Conservation (phyloP, 1,140 invertebrate species). For the Bathynomus jamesi region DNA sequence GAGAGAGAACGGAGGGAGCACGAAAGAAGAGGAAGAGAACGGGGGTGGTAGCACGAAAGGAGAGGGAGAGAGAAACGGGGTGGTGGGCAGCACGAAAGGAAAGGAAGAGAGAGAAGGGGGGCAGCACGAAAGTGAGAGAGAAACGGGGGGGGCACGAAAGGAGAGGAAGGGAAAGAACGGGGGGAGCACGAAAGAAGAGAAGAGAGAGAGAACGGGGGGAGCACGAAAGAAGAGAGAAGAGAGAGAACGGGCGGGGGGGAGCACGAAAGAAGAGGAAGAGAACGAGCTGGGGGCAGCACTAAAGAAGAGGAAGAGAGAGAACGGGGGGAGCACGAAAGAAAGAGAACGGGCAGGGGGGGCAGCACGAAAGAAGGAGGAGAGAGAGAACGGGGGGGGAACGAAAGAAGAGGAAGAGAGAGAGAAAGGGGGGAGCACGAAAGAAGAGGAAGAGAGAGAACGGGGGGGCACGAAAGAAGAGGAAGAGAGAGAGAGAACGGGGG, state of each 20-base stretch:
- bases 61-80: background rate
- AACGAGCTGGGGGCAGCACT: background rate
- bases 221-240: background rate
- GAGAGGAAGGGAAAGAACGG: background rate
- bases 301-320: background rate
- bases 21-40: background rate
- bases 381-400: background rate
- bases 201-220: background rate
- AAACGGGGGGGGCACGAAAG: background rate
- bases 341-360: background rate
- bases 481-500: no score
- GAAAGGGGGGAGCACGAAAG: background rate
- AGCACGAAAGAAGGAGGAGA: background rate
- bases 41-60: background rate
- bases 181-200: background rate
- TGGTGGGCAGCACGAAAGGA: background rate
- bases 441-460: background rate
- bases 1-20: background rate
- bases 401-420: background rate
- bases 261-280: background rate
- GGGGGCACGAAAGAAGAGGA: no score
- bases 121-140: background rate
- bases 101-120: background rate
- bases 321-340: background rate
- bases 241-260: background rate